Percentiles rank a stretch among this genome's conserved stretches.
phyloP scores from a whole-genome alignment of 2,888 invertebrate species.

The Ariolimax columbianus region DNA sequence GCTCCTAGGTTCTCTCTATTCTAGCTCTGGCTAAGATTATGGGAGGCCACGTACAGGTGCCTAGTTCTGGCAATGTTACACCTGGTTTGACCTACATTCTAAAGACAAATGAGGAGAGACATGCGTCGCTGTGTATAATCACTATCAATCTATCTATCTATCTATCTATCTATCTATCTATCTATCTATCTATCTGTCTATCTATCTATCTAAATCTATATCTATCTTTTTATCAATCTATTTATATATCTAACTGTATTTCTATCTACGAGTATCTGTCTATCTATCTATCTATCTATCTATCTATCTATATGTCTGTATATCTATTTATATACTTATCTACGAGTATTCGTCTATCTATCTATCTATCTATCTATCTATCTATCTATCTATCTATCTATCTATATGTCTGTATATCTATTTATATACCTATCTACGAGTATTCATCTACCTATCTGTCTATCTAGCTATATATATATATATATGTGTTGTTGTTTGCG shows the following conservation, averaged over 20 bases:
- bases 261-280: background rate
- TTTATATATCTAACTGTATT: background rate
- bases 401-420: too few relatives aligned
- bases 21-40: background rate
- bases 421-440: too few relatives aligned
- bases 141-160: background rate
- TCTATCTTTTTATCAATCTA: background rate
- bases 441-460: too few relatives aligned
- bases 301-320: too few relatives aligned
- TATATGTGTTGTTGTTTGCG: too few relatives aligned
- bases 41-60: background rate
- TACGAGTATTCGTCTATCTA: too few relatives aligned
- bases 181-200: background rate
- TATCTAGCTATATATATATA: too few relatives aligned
- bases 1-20: background rate
- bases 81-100: constrained; percentile 1
- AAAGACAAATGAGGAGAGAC: too few relatives aligned
- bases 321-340: too few relatives aligned
- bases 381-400: background rate
- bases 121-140: background rate
- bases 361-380: too few relatives aligned
- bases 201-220: background rate
- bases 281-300: background rate
- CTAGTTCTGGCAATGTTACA: background rate
- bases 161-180: background rate